Conservation (phyloP, 2,797 vertebrate genomes). For the Peromyscus attwateri region DNA sequence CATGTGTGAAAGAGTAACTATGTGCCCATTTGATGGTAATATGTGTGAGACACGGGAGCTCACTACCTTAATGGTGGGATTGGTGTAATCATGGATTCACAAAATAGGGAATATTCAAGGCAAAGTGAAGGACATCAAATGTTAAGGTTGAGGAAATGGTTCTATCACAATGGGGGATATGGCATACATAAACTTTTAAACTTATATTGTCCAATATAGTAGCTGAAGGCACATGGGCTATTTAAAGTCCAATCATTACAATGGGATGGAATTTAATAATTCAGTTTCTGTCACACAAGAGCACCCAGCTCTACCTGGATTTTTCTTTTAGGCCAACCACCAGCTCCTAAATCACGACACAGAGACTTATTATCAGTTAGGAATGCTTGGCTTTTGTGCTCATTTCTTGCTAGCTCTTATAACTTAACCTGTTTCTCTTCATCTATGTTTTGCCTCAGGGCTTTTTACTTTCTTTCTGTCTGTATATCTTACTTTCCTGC, state of each 20-base stretch:
- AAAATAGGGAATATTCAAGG: background rate
- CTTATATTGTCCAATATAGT: background rate
- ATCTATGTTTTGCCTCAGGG: background rate
- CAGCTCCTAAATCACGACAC: background rate
- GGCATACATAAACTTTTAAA: background rate
- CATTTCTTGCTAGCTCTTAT: background rate
- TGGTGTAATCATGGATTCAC: background rate
- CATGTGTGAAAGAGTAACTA: background rate
- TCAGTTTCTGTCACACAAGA: background rate
- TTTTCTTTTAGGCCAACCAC: background rate
- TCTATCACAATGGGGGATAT: background rate
- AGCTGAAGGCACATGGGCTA: background rate
- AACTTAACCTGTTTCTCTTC: background rate
- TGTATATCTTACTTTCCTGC: background rate
- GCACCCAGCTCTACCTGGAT: background rate
- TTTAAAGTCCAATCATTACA: background rate
- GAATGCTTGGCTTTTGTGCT: background rate
- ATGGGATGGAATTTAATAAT: background rate
- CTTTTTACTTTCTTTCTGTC: background rate
- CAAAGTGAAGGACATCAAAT: background rate
- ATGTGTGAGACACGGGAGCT: background rate
- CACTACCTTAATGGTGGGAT: background rate
- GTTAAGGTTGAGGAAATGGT: background rate
- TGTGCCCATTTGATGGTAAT: background rate
- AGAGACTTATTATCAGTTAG: background rate